phyloP scores from a whole-genome alignment of 1,140 invertebrate species.

The Rhopalosiphum padi region DNA sequence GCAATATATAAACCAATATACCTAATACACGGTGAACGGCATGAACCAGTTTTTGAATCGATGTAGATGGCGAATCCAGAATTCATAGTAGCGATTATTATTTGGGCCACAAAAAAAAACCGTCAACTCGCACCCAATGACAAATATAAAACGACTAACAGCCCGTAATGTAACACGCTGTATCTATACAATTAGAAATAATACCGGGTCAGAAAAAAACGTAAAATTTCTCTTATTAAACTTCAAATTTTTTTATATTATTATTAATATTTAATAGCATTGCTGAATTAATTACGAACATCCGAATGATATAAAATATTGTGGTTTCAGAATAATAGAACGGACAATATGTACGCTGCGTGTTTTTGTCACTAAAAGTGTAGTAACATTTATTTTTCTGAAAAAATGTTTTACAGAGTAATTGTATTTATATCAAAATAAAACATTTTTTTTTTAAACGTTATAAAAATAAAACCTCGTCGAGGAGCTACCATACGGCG shows the following conservation, averaged over 20 bases:
- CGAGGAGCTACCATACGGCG: neutral
- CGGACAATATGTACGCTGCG: neutral
- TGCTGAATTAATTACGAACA: neutral
- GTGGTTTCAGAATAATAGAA: neutral
- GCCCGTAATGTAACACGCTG: neutral
- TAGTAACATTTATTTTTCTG: neutral
- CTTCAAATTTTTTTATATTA: neutral
- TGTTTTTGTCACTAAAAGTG: neutral
- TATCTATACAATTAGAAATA: neutral
- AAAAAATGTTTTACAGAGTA: neutral
- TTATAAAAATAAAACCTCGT: neutral
- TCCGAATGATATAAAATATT: neutral
- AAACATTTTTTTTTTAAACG: neutral
- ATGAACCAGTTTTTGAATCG: neutral
- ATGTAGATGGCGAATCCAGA: neutral
- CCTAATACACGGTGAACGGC: neutral
- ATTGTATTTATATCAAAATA: neutral
- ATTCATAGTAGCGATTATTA: neutral
- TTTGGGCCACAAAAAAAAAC: neutral
- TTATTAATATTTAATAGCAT: neutral
- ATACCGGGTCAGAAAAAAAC: neutral
- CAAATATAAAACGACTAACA: neutral
- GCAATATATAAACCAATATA: neutral
- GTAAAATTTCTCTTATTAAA: neutral
- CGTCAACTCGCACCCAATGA: neutral